Evolutionary conservation across 2,797 vertebrate genomes (phyloP), one percentile per base, ranked within the genome.

Genomic region (Echeneis naucrates): DNA sequence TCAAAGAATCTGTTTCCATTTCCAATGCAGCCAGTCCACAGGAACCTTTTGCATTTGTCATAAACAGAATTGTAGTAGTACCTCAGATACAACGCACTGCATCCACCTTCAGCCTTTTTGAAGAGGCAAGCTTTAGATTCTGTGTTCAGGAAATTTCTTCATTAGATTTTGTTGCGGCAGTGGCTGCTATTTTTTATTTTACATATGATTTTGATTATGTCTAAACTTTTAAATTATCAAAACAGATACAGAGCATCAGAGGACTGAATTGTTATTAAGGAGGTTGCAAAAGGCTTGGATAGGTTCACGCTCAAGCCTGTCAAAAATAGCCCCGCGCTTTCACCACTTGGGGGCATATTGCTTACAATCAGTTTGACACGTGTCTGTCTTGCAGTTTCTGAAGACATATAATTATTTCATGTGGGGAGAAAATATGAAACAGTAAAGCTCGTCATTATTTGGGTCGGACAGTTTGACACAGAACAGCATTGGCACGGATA

Each of bases 1-100:
- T 58, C 27, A 16, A 59, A 9, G 85, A 94, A 94, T 64, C 93
- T 77, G 81, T 92, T 95, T 84, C 91, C 88, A 33, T 95, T 96
- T 83, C 94, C 93, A 2, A 82, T 35, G 72, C 77, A 70, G 26
- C 85, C 88, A 24, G 82, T 68, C 85, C 89, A 94, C 26, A 69
- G 30, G 80, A 95, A 95, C 24, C 21, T 87, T 59, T 78, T 87
- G 63, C 78, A 91, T 75, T 87, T 95, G 62, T 75, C 47, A 58
- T 80, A 54, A 24, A 70, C 1, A 2, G 92, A 26, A 78, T 94
- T 82, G 0, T 92, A 95, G 76, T 89, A 93, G 61, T 67, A 93
- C 7, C 86, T 78, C 45, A 91, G 1, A 9, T 8, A 40, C 0
- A 1, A 12, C 2, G 61, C 78, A 2, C 8, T 47, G 26, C 86